These are phyloP conservation scores for Apodemus speciosus DNA, from an alignment of 2,113 vertebrate species.

Conservation along the genomic window DNA sequence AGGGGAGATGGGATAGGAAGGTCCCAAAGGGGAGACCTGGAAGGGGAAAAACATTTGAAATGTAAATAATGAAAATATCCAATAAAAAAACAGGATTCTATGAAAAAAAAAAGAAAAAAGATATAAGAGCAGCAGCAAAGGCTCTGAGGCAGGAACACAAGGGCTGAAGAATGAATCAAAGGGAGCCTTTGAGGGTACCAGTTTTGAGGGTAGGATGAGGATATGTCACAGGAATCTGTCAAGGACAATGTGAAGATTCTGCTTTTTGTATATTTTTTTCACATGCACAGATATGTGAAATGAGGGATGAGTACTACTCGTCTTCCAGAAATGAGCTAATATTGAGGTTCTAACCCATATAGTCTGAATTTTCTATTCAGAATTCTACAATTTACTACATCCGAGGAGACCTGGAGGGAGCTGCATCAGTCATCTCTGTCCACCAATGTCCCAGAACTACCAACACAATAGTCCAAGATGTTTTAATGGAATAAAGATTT, in stretches of 20 bases:
- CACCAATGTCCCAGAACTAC: not conserved
- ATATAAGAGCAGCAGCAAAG: not conserved
- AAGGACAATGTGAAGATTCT: not conserved
- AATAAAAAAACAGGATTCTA: too few relatives aligned
- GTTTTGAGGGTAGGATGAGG: not conserved
- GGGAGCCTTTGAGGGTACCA: rapidly evolving
- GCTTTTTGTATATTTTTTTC: not conserved
- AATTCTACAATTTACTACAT: not conserved
- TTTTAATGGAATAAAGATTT: not conserved
- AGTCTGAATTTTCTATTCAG: not conserved
- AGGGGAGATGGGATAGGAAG: too few relatives aligned
- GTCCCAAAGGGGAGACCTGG: too few relatives aligned
- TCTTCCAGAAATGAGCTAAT: not conserved
- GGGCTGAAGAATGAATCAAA: not conserved
- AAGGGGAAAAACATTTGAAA: too few relatives aligned
- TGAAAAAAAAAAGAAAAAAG: too few relatives aligned
- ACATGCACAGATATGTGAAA: not conserved
- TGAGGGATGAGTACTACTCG: not conserved
- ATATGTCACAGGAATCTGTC: not conserved
- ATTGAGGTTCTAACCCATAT: not conserved
- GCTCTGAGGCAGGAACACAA: not conserved
- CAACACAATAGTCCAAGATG: not conserved
- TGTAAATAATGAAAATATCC: too few relatives aligned
- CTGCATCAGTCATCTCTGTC: not conserved
- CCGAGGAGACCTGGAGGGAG: not conserved